Conservation (phyloP, 2,113 vertebrate genomes). For the Phylloscopus trochilus region DNA sequence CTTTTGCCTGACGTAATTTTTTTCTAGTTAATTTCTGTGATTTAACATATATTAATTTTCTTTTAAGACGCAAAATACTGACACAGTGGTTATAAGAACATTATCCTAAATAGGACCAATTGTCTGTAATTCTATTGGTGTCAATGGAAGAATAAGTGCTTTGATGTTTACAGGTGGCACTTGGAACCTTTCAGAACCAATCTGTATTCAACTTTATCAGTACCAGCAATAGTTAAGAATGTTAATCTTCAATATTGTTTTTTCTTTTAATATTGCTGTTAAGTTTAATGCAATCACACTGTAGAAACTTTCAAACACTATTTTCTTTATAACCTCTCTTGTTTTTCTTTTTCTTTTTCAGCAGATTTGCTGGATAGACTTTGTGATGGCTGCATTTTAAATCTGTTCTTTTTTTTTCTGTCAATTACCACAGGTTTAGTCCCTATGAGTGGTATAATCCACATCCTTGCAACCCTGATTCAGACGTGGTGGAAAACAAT, state of each 20-base stretch:
- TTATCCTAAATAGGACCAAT: not conserved
- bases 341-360: conserved; percentile 80
- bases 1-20: not conserved
- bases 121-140: not conserved
- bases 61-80: not conserved
- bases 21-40: not conserved
- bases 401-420: conserved; percentile 79
- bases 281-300: conserved; percentile 10
- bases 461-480: conserved; percentile 98
- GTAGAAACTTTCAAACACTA: conserved; percentile 36
- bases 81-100: not conserved
- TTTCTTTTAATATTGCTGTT: not conserved
- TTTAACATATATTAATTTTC: not conserved
- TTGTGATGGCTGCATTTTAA: conserved; percentile 71
- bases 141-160: not conserved
- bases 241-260: not conserved
- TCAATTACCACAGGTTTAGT: conserved; percentile 97
- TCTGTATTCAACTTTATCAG: not conserved
- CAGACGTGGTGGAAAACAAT: conserved; percentile 99
- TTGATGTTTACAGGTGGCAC: not conserved
- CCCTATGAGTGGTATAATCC: conserved; percentile 99
- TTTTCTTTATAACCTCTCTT: conserved; percentile 71
- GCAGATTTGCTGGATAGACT: conserved; percentile 70
- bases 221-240: not conserved
- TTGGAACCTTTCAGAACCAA: not conserved